A percentile compares a stretch with the other conserved stretches of the same genome.
These are phyloP conservation scores for Oenanthe melanoleuca DNA, from an alignment of 2,113 vertebrate species.

Conservation along the genomic window DNA sequence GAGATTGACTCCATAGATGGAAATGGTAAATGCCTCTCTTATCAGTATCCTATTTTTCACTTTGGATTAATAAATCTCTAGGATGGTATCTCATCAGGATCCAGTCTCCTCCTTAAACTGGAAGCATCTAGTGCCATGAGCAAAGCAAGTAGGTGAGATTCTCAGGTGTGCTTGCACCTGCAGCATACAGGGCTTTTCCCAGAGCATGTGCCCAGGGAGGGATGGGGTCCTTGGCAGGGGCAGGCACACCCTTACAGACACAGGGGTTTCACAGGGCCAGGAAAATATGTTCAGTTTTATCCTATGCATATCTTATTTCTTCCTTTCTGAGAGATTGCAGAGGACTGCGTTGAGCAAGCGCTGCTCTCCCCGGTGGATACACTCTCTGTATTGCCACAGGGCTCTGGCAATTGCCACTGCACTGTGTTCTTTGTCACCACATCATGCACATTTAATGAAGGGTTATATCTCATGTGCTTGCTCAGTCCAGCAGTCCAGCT, in stretches of 20 bases:
- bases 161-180: too few relatives aligned
- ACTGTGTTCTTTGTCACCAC: background rate
- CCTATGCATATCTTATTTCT: background rate
- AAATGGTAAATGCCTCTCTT: background rate
- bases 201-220: background rate
- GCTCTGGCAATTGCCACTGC: background rate
- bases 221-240: fast-evolving
- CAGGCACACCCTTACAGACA: background rate
- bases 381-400: background rate
- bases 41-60: background rate
- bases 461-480: background rate
- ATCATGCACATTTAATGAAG: background rate
- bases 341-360: background rate
- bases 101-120: background rate
- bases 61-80: background rate
- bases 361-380: background rate
- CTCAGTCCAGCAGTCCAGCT: background rate
- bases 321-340: background rate
- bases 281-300: background rate
- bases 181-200: background rate
- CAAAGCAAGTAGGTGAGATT: background rate
- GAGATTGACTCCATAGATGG: background rate
- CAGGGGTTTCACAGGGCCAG: background rate
- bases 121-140: background rate
- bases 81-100: background rate